phyloP scores from a whole-genome alignment of 2,797 vertebrate species.

The Sebastes oblongus region DNA sequence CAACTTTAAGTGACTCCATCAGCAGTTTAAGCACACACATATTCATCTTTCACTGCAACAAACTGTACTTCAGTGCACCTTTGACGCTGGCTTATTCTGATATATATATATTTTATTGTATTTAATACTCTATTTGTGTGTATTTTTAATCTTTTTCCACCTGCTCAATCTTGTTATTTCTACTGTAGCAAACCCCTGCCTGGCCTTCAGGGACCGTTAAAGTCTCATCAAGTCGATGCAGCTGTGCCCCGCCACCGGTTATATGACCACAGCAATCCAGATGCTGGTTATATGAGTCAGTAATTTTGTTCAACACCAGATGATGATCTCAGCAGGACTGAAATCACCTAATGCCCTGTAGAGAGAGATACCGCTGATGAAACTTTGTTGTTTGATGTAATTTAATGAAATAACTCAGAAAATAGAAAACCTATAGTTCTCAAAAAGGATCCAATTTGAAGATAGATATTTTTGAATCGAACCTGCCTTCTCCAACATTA shows the following conservation, averaged over 20 bases:
- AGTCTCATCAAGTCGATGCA: conserved; percentile 34
- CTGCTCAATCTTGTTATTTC: conserved; percentile 9
- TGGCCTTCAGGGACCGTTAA: conserved; percentile 33
- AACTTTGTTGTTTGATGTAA: neutral
- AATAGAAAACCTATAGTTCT: neutral
- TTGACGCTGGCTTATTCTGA: neutral
- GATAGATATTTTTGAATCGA: neutral
- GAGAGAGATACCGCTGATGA: neutral
- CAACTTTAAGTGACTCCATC: conserved; percentile 19
- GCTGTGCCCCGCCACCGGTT: conserved; percentile 3
- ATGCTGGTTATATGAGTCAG: conserved; percentile 36
- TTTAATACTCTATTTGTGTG: neutral
- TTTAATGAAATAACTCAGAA: neutral
- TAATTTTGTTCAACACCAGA: conserved; percentile 14
- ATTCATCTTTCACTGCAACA: neutral
- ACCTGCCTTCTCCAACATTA: neutral
- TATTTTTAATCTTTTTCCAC: neutral
- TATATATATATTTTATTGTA: neutral
- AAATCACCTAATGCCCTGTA: neutral
- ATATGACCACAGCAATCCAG: conserved; percentile 40
- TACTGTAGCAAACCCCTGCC: conserved; percentile 36
- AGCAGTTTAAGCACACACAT: neutral
- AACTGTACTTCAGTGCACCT: neutral
- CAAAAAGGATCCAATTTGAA: neutral
- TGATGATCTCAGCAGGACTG: neutral